Percentiles rank a stretch among this genome's conserved stretches.
Conservation (phyloP, 1,140 invertebrate species). For the Euwallacea fornicatus region DNA sequence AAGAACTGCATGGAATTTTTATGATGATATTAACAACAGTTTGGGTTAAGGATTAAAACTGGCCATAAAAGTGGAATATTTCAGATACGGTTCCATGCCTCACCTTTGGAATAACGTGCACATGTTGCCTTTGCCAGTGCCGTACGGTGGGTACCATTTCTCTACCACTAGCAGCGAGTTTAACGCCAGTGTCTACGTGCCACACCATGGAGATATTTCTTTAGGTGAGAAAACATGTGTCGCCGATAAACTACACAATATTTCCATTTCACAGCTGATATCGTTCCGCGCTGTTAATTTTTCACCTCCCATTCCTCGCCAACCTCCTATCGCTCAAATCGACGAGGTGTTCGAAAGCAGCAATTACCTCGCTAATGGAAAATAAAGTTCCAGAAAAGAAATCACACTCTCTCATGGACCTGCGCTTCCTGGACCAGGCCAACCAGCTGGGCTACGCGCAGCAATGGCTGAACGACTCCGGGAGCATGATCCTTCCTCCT, state of each 20-base stretch:
- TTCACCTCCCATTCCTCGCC: too few species aligned
- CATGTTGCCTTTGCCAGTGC: slow-evolving; percentile 39
- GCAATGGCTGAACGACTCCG: slow-evolving; percentile 42
- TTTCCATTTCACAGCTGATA: too few species aligned
- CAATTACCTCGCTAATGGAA: background rate
- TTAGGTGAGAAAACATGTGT: background rate
- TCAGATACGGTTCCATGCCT: slow-evolving; percentile 45
- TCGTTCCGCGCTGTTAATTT: too few species aligned
- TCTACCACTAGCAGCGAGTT: slow-evolving; percentile 60
- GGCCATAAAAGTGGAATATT: slow-evolving; percentile 18
- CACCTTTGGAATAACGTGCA: slow-evolving; percentile 49
- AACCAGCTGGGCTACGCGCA: slow-evolving; percentile 37
- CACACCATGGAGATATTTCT: slow-evolving; percentile 34
- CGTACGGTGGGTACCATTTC: slow-evolving; percentile 46
- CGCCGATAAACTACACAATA: too few species aligned
- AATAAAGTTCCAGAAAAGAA: slow-evolving; percentile 51
- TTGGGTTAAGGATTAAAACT: background rate
- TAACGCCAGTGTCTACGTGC: slow-evolving; percentile 62
- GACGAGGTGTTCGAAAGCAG: too few species aligned
- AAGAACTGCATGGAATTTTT: background rate
- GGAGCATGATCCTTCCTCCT: slow-evolving; percentile 37
- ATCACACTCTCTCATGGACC: slow-evolving; percentile 60
- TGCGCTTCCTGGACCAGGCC: slow-evolving; percentile 53
- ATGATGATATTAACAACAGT: background rate
- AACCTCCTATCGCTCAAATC: too few species aligned